These are phyloP conservation scores for Piezodorus guildinii DNA, from an alignment of 1,140 invertebrate genomes.

Conservation along the genomic window DNA sequence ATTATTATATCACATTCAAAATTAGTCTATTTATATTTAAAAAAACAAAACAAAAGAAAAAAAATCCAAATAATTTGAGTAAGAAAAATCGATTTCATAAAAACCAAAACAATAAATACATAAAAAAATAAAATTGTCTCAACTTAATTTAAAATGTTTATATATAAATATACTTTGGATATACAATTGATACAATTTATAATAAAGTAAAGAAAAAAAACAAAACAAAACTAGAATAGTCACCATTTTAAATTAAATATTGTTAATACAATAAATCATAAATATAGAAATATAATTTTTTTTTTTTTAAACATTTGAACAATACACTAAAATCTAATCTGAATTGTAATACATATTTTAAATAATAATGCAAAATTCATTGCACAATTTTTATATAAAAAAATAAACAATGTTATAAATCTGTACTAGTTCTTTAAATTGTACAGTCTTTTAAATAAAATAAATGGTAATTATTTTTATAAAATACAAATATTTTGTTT, in stretches of 20 bases:
- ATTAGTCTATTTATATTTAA: too few species aligned
- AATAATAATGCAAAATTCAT: neutral
- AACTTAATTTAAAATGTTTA: neutral
- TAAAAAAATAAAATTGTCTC: too few species aligned
- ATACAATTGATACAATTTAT: neutral
- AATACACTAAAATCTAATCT: neutral
- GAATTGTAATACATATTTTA: neutral
- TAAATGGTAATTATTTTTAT: neutral
- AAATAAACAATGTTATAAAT: neutral
- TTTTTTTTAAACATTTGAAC: neutral
- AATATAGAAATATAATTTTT: conserved; percentile 7
- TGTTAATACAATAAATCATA: conserved; percentile 7
- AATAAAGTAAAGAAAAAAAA: neutral
- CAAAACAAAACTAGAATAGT: neutral
- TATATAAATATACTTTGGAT: conserved; percentile 8
- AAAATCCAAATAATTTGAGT: too few species aligned
- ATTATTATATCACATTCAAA: too few species aligned
- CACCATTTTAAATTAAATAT: conserved; percentile 1
- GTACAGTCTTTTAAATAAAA: conserved; percentile 7
- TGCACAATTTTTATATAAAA: conserved; percentile 3
- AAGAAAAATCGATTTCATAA: too few species aligned
- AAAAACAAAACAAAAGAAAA: too few species aligned
- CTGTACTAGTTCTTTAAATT: conserved; percentile 1
- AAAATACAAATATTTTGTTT: neutral
- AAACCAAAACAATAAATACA: too few species aligned